A percentile compares a stretch with the other conserved stretches of the same genome.
These are phyloP conservation scores for Florisuga fusca DNA, from an alignment of 2,797 vertebrate genomes.

Conservation along the genomic window DNA sequence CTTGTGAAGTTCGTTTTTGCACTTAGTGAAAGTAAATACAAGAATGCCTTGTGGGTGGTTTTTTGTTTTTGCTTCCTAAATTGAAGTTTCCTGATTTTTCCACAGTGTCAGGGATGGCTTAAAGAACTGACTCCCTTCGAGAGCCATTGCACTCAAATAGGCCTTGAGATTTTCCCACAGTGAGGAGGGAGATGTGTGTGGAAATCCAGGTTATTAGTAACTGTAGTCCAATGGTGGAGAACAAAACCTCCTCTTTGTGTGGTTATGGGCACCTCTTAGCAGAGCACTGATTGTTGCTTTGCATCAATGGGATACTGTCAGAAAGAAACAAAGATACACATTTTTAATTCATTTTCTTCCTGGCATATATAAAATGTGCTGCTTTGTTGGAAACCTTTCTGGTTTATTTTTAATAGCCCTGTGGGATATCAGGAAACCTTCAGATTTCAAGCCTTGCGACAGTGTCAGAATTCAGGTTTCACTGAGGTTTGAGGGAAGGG, in stretches of 20 bases:
- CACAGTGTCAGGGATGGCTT: constrained; percentile 1
- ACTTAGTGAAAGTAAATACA: constrained; percentile 60
- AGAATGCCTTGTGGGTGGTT: constrained; percentile 38
- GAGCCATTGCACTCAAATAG: not conserved
- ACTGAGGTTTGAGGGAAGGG: not conserved
- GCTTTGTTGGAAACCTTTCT: constrained; percentile 40
- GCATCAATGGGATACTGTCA: constrained; percentile 47
- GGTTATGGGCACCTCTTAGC: not conserved
- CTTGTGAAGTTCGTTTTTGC: constrained; percentile 7
- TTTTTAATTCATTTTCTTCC: constrained; percentile 64
- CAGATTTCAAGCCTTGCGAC: constrained; percentile 12
- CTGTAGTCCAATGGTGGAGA: not conserved
- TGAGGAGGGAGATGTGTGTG: not conserved
- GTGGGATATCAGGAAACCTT: constrained; percentile 27
- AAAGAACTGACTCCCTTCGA: not conserved
- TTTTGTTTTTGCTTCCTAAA: constrained; percentile 45
- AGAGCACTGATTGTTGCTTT: constrained; percentile 16
- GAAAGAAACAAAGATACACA: constrained; percentile 50
- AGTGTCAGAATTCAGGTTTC: constrained; percentile 39
- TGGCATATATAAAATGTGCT: constrained; percentile 41
- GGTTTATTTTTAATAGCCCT: constrained; percentile 58
- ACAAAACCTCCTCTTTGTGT: not conserved
- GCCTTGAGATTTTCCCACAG: not conserved
- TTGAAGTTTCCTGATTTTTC: constrained; percentile 53
- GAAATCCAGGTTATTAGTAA: not conserved